Conservation (phyloP, 1,140 invertebrate species). For the Nymphalis io region DNA sequence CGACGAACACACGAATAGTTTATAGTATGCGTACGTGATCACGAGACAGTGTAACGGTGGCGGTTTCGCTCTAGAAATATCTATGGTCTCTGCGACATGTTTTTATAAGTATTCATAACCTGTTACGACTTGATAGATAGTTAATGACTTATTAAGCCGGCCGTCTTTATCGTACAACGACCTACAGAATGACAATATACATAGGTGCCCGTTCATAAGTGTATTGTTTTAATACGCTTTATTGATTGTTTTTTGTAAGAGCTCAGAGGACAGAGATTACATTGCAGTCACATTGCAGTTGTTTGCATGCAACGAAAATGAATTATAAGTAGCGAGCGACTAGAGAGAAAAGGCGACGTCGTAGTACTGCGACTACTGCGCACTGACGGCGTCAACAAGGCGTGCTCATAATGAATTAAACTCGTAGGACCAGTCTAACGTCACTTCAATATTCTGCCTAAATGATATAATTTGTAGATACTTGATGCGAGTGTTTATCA, state of each 20-base stretch:
- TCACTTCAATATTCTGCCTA: neutral
- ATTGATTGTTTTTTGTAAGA: neutral
- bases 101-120: conserved; percentile 7
- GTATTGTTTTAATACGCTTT: neutral
- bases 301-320: neutral
- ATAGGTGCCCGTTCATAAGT: neutral
- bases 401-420: neutral
- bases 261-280: neutral
- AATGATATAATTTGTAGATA: too few species aligned
- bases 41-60: conserved; percentile 2
- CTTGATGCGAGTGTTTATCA: too few species aligned
- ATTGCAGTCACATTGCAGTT: neutral
- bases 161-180: conserved; percentile 3
- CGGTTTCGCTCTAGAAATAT: conserved; percentile 15
- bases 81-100: conserved; percentile 9
- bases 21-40: conserved; percentile 15
- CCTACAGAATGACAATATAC: neutral
- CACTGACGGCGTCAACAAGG: neutral
- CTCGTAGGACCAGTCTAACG: neutral
- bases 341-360: neutral
- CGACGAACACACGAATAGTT: neutral
- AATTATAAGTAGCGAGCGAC: neutral
- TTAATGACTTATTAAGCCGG: conserved; percentile 5
- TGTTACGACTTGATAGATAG: neutral
- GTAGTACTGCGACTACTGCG: neutral